These are phyloP conservation scores for Dynastes maya DNA, from an alignment of 2,888 invertebrate species.

Conservation along the genomic window DNA sequence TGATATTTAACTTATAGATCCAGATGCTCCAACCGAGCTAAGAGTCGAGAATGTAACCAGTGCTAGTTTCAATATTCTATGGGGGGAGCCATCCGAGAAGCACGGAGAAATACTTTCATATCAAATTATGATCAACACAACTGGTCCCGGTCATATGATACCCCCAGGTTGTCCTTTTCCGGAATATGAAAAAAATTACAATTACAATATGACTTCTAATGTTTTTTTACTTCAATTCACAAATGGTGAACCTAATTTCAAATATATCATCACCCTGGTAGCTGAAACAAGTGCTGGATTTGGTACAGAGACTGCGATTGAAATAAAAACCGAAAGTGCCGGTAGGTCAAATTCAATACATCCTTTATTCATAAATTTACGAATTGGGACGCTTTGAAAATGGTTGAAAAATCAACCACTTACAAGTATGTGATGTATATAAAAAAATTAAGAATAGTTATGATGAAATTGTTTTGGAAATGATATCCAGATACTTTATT, in stretches of 20 bases:
- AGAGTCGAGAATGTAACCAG: background rate
- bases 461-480: too few species aligned
- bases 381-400: too few species aligned
- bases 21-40: background rate
- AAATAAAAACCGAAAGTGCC: background rate
- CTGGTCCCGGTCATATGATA: constrained; percentile 45
- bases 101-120: constrained; percentile 38
- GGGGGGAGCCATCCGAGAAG: constrained; percentile 49
- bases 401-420: too few species aligned
- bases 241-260: constrained; percentile 43
- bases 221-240: constrained; percentile 47
- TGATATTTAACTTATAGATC: background rate
- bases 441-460: too few species aligned
- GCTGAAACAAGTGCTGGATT: constrained; percentile 49
- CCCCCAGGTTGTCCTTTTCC: constrained; percentile 35
- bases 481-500: too few species aligned
- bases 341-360: constrained; percentile 6
- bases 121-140: constrained; percentile 30
- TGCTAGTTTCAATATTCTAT: constrained; percentile 25
- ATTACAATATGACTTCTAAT: background rate
- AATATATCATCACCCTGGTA: constrained; percentile 45
- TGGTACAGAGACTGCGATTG: constrained; percentile 19
- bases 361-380: too few species aligned
- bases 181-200: background rate
- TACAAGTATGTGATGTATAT: too few species aligned